Evolutionary conservation across 1,140 invertebrate genomes (phyloP), one percentile per base, ranked within the genome.

Genomic region (Drosophila lowei): DNA sequence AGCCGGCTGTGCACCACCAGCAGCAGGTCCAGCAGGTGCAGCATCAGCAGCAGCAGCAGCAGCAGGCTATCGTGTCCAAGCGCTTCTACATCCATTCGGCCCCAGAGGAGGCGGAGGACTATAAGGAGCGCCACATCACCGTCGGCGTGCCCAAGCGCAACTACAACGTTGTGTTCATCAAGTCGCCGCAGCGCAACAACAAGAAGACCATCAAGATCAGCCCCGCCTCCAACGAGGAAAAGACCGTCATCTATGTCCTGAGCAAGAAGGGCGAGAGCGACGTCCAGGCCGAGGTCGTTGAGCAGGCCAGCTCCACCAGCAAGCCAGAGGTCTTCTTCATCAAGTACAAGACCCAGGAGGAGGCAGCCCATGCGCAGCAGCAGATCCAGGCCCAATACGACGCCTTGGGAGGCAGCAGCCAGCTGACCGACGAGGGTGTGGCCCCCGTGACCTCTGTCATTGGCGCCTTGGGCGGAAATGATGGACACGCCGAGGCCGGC

Each of bases 151-250:
- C 95, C 77, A 95, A 96, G 92, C 96, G 96, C 78, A 95, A 96
- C 92, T 96, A 96, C 93, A 96, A 96, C 89, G 96, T 97, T 79
- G 96, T 97, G 86, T 96, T 96, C 94, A 96, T 97, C 90, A 96
- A 96, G 93, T 95, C 96, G 25, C 95, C 96, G 46, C 93, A 94
- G 59, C 93, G 94, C 28, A 93, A 93, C 73, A 94, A 95, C 60
- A 94, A 93, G 76, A 95, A 95, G n/a, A 86, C 88, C 52, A 86
- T 90, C 55, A 34, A 94, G 94, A 62, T 94, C 92, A 53, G 92
- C 94, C 95, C 95, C 57, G 93, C 94, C 47, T 67, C 94, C 59
- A 95, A 95, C 63, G 96, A 97, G 92, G 95, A 96, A 81, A 97
- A 97, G 91, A 97, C 96, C 42, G 93, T 97, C 71, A 96, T 97